phyloP scores from a whole-genome alignment of 2,888 invertebrate species.

The Microctonus aethiopoides region DNA sequence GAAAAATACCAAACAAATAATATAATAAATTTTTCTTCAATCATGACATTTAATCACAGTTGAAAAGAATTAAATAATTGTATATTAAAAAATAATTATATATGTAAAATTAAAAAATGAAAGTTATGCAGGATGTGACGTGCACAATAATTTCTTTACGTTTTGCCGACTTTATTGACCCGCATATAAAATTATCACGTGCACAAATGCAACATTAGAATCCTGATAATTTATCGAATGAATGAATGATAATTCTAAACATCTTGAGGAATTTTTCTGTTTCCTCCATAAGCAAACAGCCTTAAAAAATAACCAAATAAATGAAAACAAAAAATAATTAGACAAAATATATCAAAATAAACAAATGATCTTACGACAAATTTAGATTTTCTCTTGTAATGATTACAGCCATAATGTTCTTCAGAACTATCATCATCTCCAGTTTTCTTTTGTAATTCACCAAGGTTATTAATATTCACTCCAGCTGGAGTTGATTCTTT shows the following conservation, averaged over 20 bases:
- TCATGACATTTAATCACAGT: no score
- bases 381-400: conserved; percentile 86
- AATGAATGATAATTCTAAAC: no score
- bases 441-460: conserved; percentile 35
- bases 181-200: no score
- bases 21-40: not conserved
- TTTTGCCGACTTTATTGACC: no score
- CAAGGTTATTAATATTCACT: conserved; percentile 41
- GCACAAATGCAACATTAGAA: no score
- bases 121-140: no score
- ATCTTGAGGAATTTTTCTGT: no score
- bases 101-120: no score
- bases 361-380: conserved; percentile 78
- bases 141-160: no score
- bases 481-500: conserved; percentile 38
- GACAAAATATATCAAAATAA: not conserved
- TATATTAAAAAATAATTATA: no score
- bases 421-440: conserved; percentile 47
- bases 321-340: conserved; percentile 19
- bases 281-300: not conserved
- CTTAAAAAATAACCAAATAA: conserved; percentile 8
- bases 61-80: no score
- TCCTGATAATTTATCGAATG: no score
- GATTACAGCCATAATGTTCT: conserved; percentile 75
- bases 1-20: conserved; percentile 42